A percentile compares a stretch with the other conserved stretches of the same genome.
Evolutionary conservation across 1,140 invertebrate species (phyloP).

Genomic region (Brachionus asplanchnoidis): DNA sequence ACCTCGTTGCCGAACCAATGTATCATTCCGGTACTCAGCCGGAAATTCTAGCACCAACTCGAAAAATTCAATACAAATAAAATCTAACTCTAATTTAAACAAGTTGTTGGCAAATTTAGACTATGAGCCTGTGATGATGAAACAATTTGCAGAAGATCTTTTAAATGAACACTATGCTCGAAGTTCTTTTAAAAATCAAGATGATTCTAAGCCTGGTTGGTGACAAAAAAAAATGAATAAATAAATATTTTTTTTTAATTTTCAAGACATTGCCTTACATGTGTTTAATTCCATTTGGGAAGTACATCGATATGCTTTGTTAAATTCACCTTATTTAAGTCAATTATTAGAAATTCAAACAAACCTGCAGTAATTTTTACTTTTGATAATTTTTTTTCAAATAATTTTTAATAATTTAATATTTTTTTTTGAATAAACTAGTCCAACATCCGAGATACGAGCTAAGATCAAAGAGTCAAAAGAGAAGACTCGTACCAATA

Average conservation of each 20-base stretch:
- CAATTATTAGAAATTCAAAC: constrained; percentile 6
- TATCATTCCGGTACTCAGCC: background rate
- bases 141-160: constrained; percentile 28
- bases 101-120: background rate
- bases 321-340: constrained; percentile 16
- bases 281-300: constrained; percentile 26
- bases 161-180: background rate
- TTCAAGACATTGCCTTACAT: background rate
- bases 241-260: background rate
- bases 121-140: background rate
- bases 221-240: background rate
- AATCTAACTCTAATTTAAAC: constrained; percentile 4
- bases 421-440: background rate
- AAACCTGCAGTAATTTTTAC: background rate
- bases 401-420: background rate
- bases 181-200: background rate
- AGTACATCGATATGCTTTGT: background rate
- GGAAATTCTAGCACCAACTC: background rate
- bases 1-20: background rate
- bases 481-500: constrained; percentile 10
- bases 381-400: background rate
- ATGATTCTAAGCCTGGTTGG: background rate
- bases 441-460: background rate
- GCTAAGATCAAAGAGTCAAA: constrained; percentile 3
- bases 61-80: background rate